Evolutionary conservation across 2,888 invertebrate genomes (phyloP).

Genomic region (Monochamus alternatus): DNA sequence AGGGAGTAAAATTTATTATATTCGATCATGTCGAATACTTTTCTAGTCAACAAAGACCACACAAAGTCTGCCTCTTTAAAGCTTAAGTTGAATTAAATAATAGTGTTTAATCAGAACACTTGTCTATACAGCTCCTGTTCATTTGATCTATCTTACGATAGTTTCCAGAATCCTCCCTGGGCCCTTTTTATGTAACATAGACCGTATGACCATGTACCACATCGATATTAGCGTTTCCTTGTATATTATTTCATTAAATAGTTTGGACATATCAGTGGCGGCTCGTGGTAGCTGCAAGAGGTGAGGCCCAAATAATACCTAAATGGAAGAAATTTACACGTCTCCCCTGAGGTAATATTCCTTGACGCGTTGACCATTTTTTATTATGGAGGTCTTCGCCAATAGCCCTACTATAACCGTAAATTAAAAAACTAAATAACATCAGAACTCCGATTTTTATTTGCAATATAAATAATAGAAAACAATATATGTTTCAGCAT

Average conservation of each 20-base stretch:
- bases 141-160: not conserved
- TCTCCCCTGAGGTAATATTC: too few species aligned
- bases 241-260: not conserved
- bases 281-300: too few species aligned
- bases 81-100: constrained; percentile 1
- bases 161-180: not conserved
- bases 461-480: too few species aligned
- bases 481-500: too few species aligned
- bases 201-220: not conserved
- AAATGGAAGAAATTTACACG: too few species aligned
- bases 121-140: constrained; percentile 1
- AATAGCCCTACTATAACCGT: too few species aligned
- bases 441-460: too few species aligned
- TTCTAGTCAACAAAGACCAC: not conserved
- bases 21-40: not conserved
- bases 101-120: not conserved
- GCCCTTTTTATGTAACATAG: not conserved
- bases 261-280: too few species aligned
- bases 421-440: too few species aligned
- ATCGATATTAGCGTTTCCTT: not conserved
- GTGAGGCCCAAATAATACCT: too few species aligned
- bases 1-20: not conserved
- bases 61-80: not conserved
- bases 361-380: too few species aligned
- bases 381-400: too few species aligned